Base-by-base conservation (phyloP, 2,113 vertebrate species). In the Callochromis pleurospilus region DNA sequence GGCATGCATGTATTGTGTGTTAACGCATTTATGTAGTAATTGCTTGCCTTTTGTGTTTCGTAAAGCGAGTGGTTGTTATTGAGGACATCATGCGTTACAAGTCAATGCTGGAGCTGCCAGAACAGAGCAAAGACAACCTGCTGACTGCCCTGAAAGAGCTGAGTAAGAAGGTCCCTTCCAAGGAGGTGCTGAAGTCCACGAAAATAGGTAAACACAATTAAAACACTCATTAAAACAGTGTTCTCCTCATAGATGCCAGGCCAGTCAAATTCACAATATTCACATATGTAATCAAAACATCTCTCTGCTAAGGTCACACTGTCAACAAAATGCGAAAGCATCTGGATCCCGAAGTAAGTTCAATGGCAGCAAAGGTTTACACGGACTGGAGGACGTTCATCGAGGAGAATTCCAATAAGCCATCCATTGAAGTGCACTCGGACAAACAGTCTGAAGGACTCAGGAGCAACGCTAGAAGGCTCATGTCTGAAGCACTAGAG, bases 71-170 rank as follows among this genome's bases (percentile, higher is more conserved):
- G 92, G 98, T 99, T 89, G 98, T 99, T 83, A 94, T 99, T 83
- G 98, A 99, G 91, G 99, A 99, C 88, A 97, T 99, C 92, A 95
- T 97, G 95, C 96, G 98, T 86, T 98, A 96, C 95, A 99, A 98
- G 86, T 96, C 97, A 73, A 96, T 96, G 47, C 89, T 99, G 81
- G 98, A 99, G 89, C 95, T 99, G 81, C 97, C 97, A 77, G 93
- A 93, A 15, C 99, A 99, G 89, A 95, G 91, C 2, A 97, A 96
- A 79, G 97, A 98, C 81, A 98, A 98, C 88, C 95, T 99, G 85
- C 85, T 98, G 2, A 91, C 94, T 82, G 97, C 97, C 60, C 92
- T 99, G 93, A 94, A 24, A 60, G 98, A 99, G 91, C 95, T 99
- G 85, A 97, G 97, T 95, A 99, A 99, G 95, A 99, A 99, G 95